Evolutionary conservation across 2,888 invertebrate genomes (phyloP), one percentile per base, ranked within the genome.

Genomic region (Athalia circularis): DNA sequence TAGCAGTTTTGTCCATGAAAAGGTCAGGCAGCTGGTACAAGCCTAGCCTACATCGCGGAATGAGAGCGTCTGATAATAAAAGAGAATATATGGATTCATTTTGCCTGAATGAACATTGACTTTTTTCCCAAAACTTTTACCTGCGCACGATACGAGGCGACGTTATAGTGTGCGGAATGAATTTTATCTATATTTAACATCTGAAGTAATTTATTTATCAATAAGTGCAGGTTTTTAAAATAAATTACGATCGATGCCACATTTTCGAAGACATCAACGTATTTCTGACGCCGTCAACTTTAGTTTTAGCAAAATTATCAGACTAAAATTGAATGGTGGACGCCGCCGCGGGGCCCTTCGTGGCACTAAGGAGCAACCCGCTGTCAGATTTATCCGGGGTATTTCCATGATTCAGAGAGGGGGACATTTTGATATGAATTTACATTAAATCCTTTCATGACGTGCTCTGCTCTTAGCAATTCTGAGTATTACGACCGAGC

Each of bases 371-470:
- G 13, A 43, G n/a, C 43, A 68, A 47, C 43, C 29, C 29, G 29
- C 29, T 29, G 29, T 29, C 29, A 52, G 50, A 5, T 29, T 52
- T 68, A 11, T 52, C 52, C 68, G 29, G 52, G 29, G n/a, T 29
- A 52, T 68, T 29, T 50, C 29, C 52, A 52, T 52, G 52, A 52
- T 68, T 68, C 0, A 52, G 52, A 29, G 13, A 5, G 43, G 4
- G 13, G 29, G 52, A 54, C 5, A 43, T 68, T 68, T 68, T 43
- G 9, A 52, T 68, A 52, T 68, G 54, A 68, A 68, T 68, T 68
- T 68, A 29, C 8, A 68, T 29, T 29, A 29, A 68, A 29, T 52
- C 68, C 9, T 68, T 5, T 3, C 11, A 52, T 52, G 13, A 52
- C 0, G 15, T 29, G 54, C 4, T 54, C 52, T 50, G 15, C 13